Conservation (phyloP, 2,888 invertebrate genomes). For the Leuctra nigra region DNA sequence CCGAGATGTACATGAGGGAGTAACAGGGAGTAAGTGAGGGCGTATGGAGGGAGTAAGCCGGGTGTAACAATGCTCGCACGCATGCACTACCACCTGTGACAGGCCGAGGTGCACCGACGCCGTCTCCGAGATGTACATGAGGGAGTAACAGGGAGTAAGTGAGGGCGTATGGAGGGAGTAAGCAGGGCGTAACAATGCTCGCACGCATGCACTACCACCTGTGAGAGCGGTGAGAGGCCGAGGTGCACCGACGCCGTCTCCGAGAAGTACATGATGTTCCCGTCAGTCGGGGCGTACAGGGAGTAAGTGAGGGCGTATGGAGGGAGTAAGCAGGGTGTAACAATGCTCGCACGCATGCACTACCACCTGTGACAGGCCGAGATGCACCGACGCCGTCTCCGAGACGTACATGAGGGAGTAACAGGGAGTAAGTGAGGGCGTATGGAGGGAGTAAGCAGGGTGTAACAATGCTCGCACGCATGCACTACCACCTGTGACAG, state of each 20-base stretch:
- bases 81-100: slow-evolving; percentile 68
- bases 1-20: slow-evolving; percentile 99
- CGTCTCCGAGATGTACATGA: slow-evolving; percentile 98
- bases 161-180: no score
- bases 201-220: slow-evolving; percentile 52
- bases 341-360: slow-evolving; percentile 18
- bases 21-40: background rate
- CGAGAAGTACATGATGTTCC: slow-evolving; percentile 98
- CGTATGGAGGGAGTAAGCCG: no score
- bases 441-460: no score
- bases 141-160: background rate
- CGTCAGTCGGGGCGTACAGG: background rate
- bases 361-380: slow-evolving; percentile 89
- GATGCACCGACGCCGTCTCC: slow-evolving; percentile 93
- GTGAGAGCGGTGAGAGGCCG: slow-evolving; percentile 90
- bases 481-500: slow-evolving; percentile 74
- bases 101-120: slow-evolving; percentile 93
- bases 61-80: slow-evolving; percentile 1
- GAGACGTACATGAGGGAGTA: slow-evolving; percentile 98
- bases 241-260: slow-evolving; percentile 96
- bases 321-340: no score
- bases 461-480: slow-evolving; percentile 7
- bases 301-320: no score
- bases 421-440: background rate
- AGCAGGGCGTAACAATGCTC: background rate